phyloP scores from a whole-genome alignment of 1,140 invertebrate genomes.

The Zelostemma sp. region DNA sequence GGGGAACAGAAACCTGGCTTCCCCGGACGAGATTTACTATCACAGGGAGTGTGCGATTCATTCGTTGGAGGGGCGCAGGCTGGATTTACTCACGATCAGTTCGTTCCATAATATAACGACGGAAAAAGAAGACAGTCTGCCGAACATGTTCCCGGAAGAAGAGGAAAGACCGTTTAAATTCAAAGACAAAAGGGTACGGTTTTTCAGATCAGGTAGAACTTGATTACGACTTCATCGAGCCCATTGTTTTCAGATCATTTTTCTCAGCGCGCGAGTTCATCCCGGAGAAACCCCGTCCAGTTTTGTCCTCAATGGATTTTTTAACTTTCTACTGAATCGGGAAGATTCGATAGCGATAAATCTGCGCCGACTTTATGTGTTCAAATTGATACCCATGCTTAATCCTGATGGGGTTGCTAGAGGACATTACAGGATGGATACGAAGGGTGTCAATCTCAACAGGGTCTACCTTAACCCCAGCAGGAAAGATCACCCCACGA shows the following conservation, averaged over 20 bases:
- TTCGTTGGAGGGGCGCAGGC: conserved; percentile 84
- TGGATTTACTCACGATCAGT: conserved; percentile 91
- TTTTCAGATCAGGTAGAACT: conserved; percentile 76
- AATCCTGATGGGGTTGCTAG: conserved; percentile 94
- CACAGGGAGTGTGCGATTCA: conserved; percentile 85
- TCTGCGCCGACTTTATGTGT: conserved; percentile 85
- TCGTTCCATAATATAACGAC: conserved; percentile 83
- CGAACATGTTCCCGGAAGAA: conserved; percentile 82
- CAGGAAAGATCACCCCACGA: conserved; percentile 82
- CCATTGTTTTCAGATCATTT: conserved; percentile 77
- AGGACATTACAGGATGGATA: conserved; percentile 92
- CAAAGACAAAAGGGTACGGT: conserved; percentile 78
- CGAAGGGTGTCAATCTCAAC: conserved; percentile 90
- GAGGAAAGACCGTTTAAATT: conserved; percentile 80
- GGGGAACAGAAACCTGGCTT: conserved; percentile 56
- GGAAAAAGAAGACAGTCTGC: conserved; percentile 79
- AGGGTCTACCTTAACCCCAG: conserved; percentile 86
- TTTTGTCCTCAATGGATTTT: conserved; percentile 93
- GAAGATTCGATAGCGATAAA: conserved; percentile 81
- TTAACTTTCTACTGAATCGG: conserved; percentile 82
- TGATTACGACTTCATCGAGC: no score
- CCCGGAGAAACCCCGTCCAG: conserved; percentile 94
- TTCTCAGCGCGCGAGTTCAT: conserved; percentile 92
- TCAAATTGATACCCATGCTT: conserved; percentile 93
- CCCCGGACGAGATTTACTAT: conserved; percentile 78